Base-by-base conservation (phyloP, 2,888 invertebrate species). In the Prenolepis imparis region DNA sequence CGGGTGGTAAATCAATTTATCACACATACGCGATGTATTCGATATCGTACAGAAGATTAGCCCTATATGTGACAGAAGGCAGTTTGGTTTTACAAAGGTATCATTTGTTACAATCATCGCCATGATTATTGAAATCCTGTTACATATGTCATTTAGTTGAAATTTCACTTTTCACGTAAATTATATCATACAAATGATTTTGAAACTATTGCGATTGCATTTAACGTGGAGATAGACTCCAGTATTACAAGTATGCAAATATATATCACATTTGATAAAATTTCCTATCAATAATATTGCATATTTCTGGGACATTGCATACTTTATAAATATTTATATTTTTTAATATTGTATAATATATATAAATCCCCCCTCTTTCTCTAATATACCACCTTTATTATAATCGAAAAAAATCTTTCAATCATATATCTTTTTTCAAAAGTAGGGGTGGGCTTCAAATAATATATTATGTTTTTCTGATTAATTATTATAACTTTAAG, bases 231-330 rank as follows among this genome's bases (percentile, higher is more conserved):
- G 52, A 6, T 68, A 59, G 24, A 32, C 21, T 59, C 24, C 18
- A 36, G 1, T 63, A 18, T 70, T 59, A 32, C 1, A 77, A 52
- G n/a, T 52, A 52, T 12, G 9, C 18, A 21, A 74, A 21, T 2
- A 41, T 52, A 21, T 2, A 41, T 52, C 8, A 21, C 21, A 36
- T 15, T 44, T 18, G 4, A 44, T 59, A 18, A 77, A 81, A 52
- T 24, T 72, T 12, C 48, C 3, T 18, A 8, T 15, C 11, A 64
- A 78, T 59, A 70, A 52, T 36, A 15, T 55, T 12, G 21, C 52
- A 32, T 75, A 74, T 86, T 55, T 81, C 82, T 88, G 87, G 82
- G 77, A 84, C 83, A 81, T 68, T 87, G 77, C 81, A 89, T 84
- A 84, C 81, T 89, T 88, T 55, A 44, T 44, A 64, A 80, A 52